phyloP scores from a whole-genome alignment of 2,888 invertebrate species.

The Drosophila prolongata region DNA sequence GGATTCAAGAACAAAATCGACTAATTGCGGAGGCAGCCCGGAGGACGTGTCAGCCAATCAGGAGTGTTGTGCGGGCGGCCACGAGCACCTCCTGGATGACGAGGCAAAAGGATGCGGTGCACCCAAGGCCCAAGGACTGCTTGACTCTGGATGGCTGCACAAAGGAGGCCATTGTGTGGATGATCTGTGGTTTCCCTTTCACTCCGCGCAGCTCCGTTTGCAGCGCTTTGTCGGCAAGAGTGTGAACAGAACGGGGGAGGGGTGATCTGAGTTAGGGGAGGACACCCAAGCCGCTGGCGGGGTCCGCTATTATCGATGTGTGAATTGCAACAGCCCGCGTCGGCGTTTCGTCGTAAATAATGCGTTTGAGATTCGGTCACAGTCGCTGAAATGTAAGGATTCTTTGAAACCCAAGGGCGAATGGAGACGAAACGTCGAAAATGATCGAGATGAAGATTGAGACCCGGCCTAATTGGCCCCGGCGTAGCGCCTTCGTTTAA shows the following conservation, averaged over 20 bases:
- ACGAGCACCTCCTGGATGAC: constrained; percentile 59
- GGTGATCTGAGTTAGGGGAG: constrained; percentile 49
- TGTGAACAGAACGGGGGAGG: constrained; percentile 35
- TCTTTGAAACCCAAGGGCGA: constrained; percentile 42
- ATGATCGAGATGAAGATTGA: constrained; percentile 26
- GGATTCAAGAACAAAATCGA: constrained; percentile 38
- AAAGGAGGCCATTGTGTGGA: constrained; percentile 76
- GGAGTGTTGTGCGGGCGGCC: constrained; percentile 52
- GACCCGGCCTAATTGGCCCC: constrained; percentile 56
- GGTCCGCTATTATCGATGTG: constrained; percentile 64
- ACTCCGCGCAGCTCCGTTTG: constrained; percentile 25
- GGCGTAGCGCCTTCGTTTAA: constrained; percentile 64
- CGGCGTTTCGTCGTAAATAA: constrained; percentile 68
- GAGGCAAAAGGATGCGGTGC: constrained; percentile 54
- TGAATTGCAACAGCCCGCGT: constrained; percentile 78
- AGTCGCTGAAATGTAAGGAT: constrained; percentile 73
- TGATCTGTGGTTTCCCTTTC: constrained; percentile 72
- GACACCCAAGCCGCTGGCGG: constrained; percentile 51
- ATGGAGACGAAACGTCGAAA: not conserved
- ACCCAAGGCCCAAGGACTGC: constrained; percentile 8
- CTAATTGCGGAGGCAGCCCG: constrained; percentile 24
- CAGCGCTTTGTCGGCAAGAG: constrained; percentile 75
- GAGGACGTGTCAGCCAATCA: constrained; percentile 51
- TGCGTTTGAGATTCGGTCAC: constrained; percentile 54
- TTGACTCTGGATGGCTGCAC: constrained; percentile 42